Evolutionary conservation across 2,113 vertebrate species (phyloP), one percentile per base, ranked within the genome.

Genomic region (Corythoichthys haematopterus): DNA sequence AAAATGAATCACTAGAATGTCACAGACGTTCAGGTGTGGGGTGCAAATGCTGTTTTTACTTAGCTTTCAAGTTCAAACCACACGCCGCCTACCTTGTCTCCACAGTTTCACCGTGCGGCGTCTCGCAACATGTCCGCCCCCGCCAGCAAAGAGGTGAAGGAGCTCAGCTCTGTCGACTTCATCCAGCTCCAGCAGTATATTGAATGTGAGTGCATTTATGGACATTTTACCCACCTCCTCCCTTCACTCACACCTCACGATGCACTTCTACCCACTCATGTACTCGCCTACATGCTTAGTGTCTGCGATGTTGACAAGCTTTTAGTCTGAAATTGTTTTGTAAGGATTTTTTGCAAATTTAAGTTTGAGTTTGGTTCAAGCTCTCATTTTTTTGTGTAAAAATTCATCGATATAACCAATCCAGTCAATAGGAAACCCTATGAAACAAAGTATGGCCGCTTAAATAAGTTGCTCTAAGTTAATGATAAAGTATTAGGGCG

Each of bases 151-250:
- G 90, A 91, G 77, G 88, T 88, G 83, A 93, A 90, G 81, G 93
- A 94, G 48, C 92, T 98, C 69, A 94, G 91, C 89, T 93, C 95
- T 2, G 88, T 90, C 74, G 94, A 96, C 86, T 96, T 97, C 65
- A 94, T 93, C 79, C 95, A 95, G 84, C 93, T 98, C 63, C 95
- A 98, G 84, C 92, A 94, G 79, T 96, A 95, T 88, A 93, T 96
- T 69, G 95, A 98, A 73, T 96, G 95, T 98, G 88, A 96, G 95
- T 94, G 12, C 14, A 16, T 16, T 37, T 75, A 72, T 71, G 68
- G 63, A 75, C 47, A 64, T 75, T 76, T 71, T 63, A 66, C 74
- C n/a, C 72, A 60, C 66, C 66, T 70, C 69, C 60, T 13, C 36
- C 74, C 72, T 71, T 71, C 79, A 78, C 59, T 73, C 82, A 64